Base-by-base conservation (phyloP, 1,140 invertebrate genomes). In the Pseudomyrmex sp. region DNA sequence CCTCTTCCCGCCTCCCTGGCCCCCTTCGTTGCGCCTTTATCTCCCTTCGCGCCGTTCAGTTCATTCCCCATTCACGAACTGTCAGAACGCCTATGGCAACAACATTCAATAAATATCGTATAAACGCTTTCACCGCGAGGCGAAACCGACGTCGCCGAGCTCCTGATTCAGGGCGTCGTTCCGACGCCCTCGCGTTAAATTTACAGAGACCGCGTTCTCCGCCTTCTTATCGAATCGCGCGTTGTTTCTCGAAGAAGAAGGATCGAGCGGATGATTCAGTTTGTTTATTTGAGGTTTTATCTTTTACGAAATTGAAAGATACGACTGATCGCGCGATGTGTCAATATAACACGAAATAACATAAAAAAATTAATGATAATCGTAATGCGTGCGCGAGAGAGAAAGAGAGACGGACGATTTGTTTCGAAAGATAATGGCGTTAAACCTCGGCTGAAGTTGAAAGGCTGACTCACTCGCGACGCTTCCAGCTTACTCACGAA, bases 401-500 rank as follows among this genome's bases (percentile, higher is more conserved):
- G 35, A 35, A 52, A 84, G 73, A 54, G 61, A 74, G 46, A 54
- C 61, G 62, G n/a, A 76, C 59, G 66, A 80, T n/a, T 62, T 68
- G 66, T 35, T 35, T 35, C 35, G 70, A 7, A 61, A 85, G 85
- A 90, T 89, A 91, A 90, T 89, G 84, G 84, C 75, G 86, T 80
- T 69, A 86, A 88, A 82, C 75, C 76, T 69, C 66, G 84, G 5
- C 48, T 26, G 26, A 77, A 44, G 69, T 72, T 65, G 46, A 91
- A 91, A 91, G 68, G 87, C 80, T 82, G 85, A 83, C 52, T 85
- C 75, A 87, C 12, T 82, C 77, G 61, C 74, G 77, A 61, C 80
- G 58, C 68, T 88, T 92, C 85, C 66, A 90, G 90, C 92, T 90
- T 91, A 91, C 91, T 93, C 92, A 91, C 90, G 85, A 85, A 54